Conservation (phyloP, 64 coral and sea anemone species). For the Dendronephthya gigantea region DNA sequence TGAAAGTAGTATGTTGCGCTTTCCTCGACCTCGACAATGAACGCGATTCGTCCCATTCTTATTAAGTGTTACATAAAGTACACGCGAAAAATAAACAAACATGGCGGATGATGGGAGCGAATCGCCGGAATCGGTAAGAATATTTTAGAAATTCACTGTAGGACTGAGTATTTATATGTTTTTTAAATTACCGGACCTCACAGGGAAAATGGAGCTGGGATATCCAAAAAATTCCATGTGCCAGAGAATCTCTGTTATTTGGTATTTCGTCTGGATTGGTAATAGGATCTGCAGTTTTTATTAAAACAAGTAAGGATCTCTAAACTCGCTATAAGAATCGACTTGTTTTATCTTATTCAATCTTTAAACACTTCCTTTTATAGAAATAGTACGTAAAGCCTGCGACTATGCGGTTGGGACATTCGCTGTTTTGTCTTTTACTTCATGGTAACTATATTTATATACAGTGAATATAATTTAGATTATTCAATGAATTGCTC, state of each 20-base stretch:
- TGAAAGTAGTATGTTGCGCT: no score
- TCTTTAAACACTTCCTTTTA: neutral
- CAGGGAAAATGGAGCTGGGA: neutral
- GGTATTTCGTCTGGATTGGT: neutral
- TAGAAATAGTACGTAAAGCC: neutral
- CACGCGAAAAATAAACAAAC: neutral
- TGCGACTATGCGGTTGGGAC: conserved; percentile 9
- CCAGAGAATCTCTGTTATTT: neutral
- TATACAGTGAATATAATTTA: neutral
- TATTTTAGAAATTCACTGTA: no score
- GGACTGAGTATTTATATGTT: neutral
- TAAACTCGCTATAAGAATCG: neutral
- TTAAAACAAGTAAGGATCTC: neutral
- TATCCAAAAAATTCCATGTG: conserved; percentile 3
- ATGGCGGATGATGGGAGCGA: neutral
- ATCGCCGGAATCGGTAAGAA: neutral
- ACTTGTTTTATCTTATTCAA: neutral
- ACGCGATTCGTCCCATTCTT: neutral
- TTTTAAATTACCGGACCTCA: neutral
- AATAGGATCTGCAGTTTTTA: neutral
- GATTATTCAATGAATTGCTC: no score
- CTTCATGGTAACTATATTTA: neutral
- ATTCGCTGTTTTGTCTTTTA: neutral
- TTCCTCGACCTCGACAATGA: no score
- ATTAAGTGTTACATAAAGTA: neutral